Base-by-base conservation (phyloP, 2,797 vertebrate genomes). In the Sarcoramphus papa region DNA sequence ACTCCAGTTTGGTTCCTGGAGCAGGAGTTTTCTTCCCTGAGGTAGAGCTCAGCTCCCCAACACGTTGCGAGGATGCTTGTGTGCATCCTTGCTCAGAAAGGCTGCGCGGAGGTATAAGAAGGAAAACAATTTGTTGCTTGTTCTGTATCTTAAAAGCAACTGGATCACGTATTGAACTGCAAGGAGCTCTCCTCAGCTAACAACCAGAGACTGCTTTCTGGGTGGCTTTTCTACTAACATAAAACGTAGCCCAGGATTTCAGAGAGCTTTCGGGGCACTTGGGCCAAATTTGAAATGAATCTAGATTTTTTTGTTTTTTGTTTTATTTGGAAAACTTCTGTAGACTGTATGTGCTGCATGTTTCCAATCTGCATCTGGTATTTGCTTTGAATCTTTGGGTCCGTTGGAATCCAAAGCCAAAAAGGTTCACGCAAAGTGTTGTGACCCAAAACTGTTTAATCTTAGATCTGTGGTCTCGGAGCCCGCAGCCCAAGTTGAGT, bases 391-490 rank as follows among this genome's bases (percentile, higher is more conserved):
- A 22, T 94, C 87, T 81, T 96, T 78, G 79, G 73, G 57, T 62
- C 73, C 4, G 1, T 6, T 63, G 94, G 96, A 95, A 92, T 90
- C 76, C 11, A 0, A 41, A 97, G 69, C 79, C 87, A 88, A 59
- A 45, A 94, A 70, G 92, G 95, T 97, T 97, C 95, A 95, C 1
- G 6, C 95, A 63, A 85, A 92, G 19, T 69, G 87, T 96, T 93
- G 85, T 96, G 96, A 97, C 96, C 96, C 96, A 91, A 91, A 97
- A 96, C 96, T 85, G 53, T 90, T 95, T 88, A 91, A 97, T 96
- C 92, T 92, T 51, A 62, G 79, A 78, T 94, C 85, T 74, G 72
- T 0, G 1, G 81, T 75, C 72, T 70, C 5, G 0, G 84, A 79
- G 91, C 90, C 37, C 22, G 0, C 91, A 87, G 84, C 87, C 74